These are phyloP conservation scores for Romanogobio albipinnatus DNA, from an alignment of 2,113 vertebrate species.

Conservation along the genomic window DNA sequence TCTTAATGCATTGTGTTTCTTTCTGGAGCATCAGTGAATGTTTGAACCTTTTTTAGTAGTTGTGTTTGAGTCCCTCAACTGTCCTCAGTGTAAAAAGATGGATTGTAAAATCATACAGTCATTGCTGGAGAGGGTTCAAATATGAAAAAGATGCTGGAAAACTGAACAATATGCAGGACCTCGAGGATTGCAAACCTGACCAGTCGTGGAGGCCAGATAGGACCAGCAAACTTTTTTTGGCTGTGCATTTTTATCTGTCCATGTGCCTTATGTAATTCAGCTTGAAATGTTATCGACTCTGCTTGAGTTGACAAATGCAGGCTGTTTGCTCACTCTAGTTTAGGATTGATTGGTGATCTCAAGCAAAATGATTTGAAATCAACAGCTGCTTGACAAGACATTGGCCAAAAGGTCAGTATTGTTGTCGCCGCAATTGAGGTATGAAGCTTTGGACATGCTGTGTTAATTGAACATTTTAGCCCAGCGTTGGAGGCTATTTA, in stretches of 20 bases:
- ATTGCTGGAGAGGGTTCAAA: no score
- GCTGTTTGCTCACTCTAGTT: not conserved
- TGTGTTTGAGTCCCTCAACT: no score
- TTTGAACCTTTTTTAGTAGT: no score
- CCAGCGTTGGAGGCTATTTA: conserved; percentile 47
- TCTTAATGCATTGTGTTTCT: no score
- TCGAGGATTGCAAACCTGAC: not conserved
- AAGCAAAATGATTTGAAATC: conserved; percentile 15
- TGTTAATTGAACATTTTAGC: conserved; percentile 16
- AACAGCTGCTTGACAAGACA: not conserved
- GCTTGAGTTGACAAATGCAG: not conserved
- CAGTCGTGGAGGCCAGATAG: not conserved
- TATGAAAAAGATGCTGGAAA: no score
- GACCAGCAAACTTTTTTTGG: not conserved
- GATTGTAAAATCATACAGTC: no score
- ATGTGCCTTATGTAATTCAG: not conserved
- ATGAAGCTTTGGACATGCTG: conserved; percentile 13
- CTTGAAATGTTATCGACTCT: not conserved
- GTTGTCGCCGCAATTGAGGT: not conserved
- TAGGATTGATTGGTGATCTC: conserved; percentile 23
- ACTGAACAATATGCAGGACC: no score
- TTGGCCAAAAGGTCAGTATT: conserved; percentile 14
- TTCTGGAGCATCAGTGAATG: no score
- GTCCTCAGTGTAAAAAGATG: no score
- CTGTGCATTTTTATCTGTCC: not conserved